These are phyloP conservation scores for Chironomus striatipennis DNA, from an alignment of 1,140 invertebrate genomes.

Conservation along the genomic window DNA sequence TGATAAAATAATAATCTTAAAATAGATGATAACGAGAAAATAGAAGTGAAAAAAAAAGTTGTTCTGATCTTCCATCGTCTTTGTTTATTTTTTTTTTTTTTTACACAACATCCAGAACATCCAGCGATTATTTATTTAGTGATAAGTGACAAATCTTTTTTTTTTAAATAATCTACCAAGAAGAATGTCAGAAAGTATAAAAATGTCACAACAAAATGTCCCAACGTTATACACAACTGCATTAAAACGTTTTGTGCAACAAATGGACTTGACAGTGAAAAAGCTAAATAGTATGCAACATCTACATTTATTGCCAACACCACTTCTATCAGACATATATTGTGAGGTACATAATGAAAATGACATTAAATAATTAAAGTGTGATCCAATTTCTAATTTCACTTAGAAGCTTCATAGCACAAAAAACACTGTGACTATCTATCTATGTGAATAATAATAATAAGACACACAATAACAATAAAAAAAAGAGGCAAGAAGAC, in stretches of 20 bases:
- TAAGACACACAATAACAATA: no score
- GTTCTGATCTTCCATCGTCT: no score
- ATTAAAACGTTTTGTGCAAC: neutral
- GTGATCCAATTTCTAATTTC: constrained; percentile 12
- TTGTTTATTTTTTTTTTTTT: no score
- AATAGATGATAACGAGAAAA: no score
- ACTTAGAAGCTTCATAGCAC: neutral
- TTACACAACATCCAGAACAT: no score
- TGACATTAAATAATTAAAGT: neutral
- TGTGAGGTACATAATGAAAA: neutral
- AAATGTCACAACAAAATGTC: neutral
- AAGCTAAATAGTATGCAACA: neutral
- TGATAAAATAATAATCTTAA: no score
- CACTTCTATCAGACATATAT: neutral
- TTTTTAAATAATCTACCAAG: no score
- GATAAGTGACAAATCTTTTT: no score
- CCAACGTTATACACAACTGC: neutral
- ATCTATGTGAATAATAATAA: neutral
- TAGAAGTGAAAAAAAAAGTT: no score
- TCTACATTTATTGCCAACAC: neutral
- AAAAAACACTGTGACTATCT: neutral
- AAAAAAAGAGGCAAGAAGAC: no score
- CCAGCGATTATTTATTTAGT: no score
- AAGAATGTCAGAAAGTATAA: neutral
- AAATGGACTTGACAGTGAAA: neutral